Base-by-base conservation (phyloP, 2,113 vertebrate species). In the Lagenorhynchus albirostris region DNA sequence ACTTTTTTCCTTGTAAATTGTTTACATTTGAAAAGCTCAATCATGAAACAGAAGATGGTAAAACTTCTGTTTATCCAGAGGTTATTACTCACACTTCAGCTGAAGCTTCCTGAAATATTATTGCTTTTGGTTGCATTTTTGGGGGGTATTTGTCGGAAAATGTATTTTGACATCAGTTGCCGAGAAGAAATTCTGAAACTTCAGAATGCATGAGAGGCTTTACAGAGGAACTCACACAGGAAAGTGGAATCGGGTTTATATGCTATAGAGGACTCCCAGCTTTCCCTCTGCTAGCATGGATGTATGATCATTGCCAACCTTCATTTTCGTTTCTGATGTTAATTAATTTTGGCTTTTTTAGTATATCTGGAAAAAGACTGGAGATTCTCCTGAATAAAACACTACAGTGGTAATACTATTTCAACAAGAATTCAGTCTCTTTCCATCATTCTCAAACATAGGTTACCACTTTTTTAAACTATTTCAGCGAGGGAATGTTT, bases 331-430 rank as follows among this genome's bases (percentile, higher is more conserved):
- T 91, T 76, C 89, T 98, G 94, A 96, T 85, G 47, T 87, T 96
- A 82, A 98, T 95, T 97, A 95, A 95, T 96, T 89, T 88, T 91
- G 96, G 68, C 96, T 96, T 96, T 96, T 98, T 96, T 89, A 96
- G 91, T 94, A 55, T 91, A 82, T 90, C 70, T 94, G 62, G 73
- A 80, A 88, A 94, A 96, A 79, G 71, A 89, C 15, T 50, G 68
- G 79, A 87, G 60, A 95, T 87, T 92, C 95, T 96, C 93, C 87
- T 86, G 68, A 95, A 96, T 95, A 90, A 96, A 94, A 86, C 44
- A 41, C 50, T 67, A 58, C 63, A 81, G 95, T 96, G 86, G 90
- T 60, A 94, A 91, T 88, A 73, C 88, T 70, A 63, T 90, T 96
- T 91, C 62, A 92, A 97, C 95, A 44, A 96, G 80, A 94, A 94